phyloP scores from a whole-genome alignment of 2,113 vertebrate species.

The Pterocles gutturalis region DNA sequence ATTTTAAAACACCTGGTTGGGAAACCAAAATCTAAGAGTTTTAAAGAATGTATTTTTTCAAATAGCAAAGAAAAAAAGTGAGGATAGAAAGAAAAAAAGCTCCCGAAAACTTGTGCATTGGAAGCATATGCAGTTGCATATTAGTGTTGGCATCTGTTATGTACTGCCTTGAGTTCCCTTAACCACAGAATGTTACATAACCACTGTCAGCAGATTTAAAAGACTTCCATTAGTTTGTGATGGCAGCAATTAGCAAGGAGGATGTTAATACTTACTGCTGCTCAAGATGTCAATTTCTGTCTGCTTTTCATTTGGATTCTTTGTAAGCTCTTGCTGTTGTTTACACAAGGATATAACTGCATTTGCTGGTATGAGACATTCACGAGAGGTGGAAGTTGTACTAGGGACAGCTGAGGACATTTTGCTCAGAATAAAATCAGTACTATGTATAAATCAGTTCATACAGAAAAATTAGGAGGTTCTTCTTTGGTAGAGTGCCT shows the following conservation, averaged over 20 bases:
- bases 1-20: neutral
- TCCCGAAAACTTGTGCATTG: constrained; percentile 37
- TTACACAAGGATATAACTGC: constrained; percentile 19
- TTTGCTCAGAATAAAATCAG: neutral
- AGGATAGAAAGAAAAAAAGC: neutral
- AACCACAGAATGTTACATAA: constrained; percentile 69
- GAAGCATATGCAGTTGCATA: constrained; percentile 76
- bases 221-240: constrained; percentile 75
- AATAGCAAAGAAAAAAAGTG: neutral
- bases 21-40: neutral
- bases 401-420: neutral
- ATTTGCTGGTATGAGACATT: neutral
- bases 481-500: neutral
- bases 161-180: constrained; percentile 65
- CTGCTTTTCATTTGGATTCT: constrained; percentile 50
- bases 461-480: neutral
- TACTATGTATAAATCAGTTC: neutral
- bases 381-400: neutral
- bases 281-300: constrained; percentile 70
- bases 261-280: constrained; percentile 59
- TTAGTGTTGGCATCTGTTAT: constrained; percentile 81
- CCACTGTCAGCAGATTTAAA: constrained; percentile 77
- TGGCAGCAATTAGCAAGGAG: constrained; percentile 79
- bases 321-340: constrained; percentile 30
- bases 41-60: neutral